phyloP scores from a whole-genome alignment of 1,140 invertebrate species.

The Calosoma granatense region DNA sequence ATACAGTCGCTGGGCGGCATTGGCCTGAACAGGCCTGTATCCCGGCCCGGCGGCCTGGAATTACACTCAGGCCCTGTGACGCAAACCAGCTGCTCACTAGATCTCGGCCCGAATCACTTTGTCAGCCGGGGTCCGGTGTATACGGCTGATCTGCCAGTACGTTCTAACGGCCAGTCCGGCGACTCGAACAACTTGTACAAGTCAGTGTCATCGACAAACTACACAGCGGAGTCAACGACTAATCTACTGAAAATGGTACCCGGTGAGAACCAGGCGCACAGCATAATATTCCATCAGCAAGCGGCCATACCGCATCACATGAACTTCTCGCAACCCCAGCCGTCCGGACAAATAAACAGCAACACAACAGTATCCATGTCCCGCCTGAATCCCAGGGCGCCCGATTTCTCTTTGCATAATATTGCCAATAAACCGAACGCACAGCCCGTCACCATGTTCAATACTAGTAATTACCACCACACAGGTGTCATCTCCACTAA shows the following conservation, averaged over 20 bases:
- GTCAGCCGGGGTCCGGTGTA: slow-evolving; percentile 3
- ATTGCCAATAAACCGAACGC: slow-evolving; percentile 30
- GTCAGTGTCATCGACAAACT: slow-evolving; percentile 18
- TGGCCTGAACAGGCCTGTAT: slow-evolving; percentile 20
- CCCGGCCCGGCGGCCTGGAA: slow-evolving; percentile 16
- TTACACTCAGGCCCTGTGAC: too few species aligned
- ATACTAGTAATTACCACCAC: slow-evolving; percentile 9
- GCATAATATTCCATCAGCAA: slow-evolving; percentile 20
- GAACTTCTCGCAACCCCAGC: slow-evolving; percentile 36
- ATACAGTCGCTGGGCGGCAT: slow-evolving; percentile 28
- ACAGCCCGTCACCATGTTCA: slow-evolving; percentile 12
- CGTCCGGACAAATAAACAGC: slow-evolving; percentile 23
- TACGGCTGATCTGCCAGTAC: slow-evolving; percentile 12
- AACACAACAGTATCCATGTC: slow-evolving; percentile 48
- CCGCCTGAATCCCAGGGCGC: slow-evolving; percentile 76
- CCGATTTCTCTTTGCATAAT: slow-evolving; percentile 60
- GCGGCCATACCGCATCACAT: slow-evolving; percentile 33
- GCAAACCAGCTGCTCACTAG: not conserved
- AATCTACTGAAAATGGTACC: slow-evolving; percentile 38
- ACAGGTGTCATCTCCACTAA: slow-evolving; percentile 11
- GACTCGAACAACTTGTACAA: slow-evolving; percentile 20
- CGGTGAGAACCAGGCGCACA: slow-evolving; percentile 28
- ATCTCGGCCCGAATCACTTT: slow-evolving; percentile 10
- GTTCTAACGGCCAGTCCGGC: slow-evolving; percentile 17
- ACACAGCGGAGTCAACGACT: slow-evolving; percentile 30